Evolutionary conservation across 1,140 invertebrate species (phyloP), one percentile per base, ranked within the genome.

Genomic region (Eumaeus atala): DNA sequence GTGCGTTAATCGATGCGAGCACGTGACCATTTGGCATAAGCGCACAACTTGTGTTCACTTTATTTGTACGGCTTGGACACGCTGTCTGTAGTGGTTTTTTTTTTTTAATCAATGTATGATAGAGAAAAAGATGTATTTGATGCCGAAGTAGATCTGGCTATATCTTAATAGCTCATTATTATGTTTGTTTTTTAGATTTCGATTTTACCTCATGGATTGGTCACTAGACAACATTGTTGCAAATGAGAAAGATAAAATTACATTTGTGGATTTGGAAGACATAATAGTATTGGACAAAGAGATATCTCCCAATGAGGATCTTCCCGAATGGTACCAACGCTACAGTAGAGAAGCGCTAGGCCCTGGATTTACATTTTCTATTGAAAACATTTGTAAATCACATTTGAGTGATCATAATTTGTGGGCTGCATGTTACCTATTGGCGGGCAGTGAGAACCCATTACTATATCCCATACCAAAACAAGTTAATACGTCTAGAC

Each of bases 181-280:
- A 21, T 36, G 12, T 48, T 28, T 50, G 51, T 54, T 42, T 71
- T 77, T 17, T 70, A 87, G 84, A 61, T 87, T 75, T 44, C 80
- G 84, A 49, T 87, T 87, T 60, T 87, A 87, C 52, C 64, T 84
- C 2, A 79, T 87, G 80, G 84, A 87, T 56, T 87, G 84, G 84
- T 84, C 84, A 9, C 35, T 84, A 10, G 84, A 87, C 57, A 87
- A 87, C 40, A 85, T 87, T 57, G 84, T 85, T 1, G 84, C 64
- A 0, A 83, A 87, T 59, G 75, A 81, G 57, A 77, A 70, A 34
- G 78, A 87, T 53, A 74, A 78, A 21, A 72, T 87, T 5, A 70
- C 78, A 7, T 85, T 85, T 54, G 72, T 85, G 12, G 84, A 87
- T 58, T 63, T 85, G 40, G 84, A 87, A 75, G 84, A 85, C 54